Evolutionary conservation across 1,140 invertebrate species (phyloP), one percentile per base, ranked within the genome.

Genomic region (Bombus confusus): DNA sequence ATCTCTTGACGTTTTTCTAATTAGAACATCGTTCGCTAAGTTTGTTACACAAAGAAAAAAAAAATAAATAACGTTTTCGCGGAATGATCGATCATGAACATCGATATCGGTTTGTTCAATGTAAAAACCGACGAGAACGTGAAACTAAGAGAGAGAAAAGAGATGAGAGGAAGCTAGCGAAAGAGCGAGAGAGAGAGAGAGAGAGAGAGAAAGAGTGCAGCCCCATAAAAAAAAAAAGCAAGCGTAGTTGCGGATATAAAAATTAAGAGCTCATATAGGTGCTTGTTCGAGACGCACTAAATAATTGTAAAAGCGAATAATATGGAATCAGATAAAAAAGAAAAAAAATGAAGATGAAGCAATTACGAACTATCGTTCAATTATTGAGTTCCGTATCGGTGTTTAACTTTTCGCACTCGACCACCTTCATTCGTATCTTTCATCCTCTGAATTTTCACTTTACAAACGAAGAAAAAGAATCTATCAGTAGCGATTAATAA

Each of bases 1-100:
- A 85, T 85, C 79, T 87, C 89, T 86, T 79, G 81, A 89, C 77
- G 86, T 89, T 88, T 91, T 91, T 91, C 77, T 77, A 78, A 83
- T 86, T 89, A 86, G 74, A 37, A 86, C 59, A 73, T 71, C 52
- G 64, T 89, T 86, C 87, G 83, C 77, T 74, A 80, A 73, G 78
- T 84, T 84, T 84, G 76, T 84, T 84, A 84, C 83, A 59, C 57
- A 41, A 77, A 39, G 59, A 76, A 57, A 39, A 15, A 59, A 28
- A 75, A 25, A 41, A 72, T 72, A 72, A 28, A 72, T 34, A 72
- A 72, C 25, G 37, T 41, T 74, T 77, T 83, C 41, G 59, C 64
- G 52, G 13, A 43, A 52, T n/a, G 52, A 31, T 34, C 74, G 57
- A n/a, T 25, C 43, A 25, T 15, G 25, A 41, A 25, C 37, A 41